Percentiles rank a stretch among this genome's conserved stretches.
phyloP scores from a whole-genome alignment of 2,888 invertebrate genomes.

The Zeuzera pyrina region DNA sequence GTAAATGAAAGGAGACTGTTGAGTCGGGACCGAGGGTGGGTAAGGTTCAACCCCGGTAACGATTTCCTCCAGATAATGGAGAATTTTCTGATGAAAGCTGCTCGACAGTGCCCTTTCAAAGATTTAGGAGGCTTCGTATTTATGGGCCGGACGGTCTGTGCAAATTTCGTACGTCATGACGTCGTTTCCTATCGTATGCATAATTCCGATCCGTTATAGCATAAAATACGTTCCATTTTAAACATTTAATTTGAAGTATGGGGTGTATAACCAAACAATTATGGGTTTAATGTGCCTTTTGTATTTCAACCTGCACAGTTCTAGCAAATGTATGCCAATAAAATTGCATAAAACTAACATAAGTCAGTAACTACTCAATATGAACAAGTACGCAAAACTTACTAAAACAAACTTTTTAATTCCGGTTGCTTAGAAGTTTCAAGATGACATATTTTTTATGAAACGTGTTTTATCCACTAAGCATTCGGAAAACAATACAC shows the following conservation, averaged over 20 bases:
- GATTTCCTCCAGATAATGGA: constrained; percentile 70
- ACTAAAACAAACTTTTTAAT: too few species aligned
- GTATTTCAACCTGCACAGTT: constrained; percentile 33
- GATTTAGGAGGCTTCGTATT: constrained; percentile 59
- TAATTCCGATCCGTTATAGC: constrained; percentile 28
- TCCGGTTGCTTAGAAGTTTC: too few species aligned
- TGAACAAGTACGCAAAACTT: too few species aligned
- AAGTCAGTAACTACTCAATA: too few species aligned
- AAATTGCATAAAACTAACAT: too few species aligned
- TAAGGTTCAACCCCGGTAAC: constrained; percentile 63
- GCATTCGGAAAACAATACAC: too few species aligned
- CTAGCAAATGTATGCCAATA: too few species aligned
- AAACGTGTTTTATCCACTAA: too few species aligned
- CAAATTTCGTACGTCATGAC: constrained; percentile 52
- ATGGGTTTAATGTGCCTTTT: constrained; percentile 41
- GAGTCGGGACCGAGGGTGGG: constrained; percentile 55
- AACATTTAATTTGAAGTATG: constrained; percentile 31
- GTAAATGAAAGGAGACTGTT: constrained; percentile 57
- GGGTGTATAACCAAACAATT: constrained; percentile 35
- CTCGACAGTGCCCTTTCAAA: constrained; percentile 58
- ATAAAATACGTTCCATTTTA: constrained; percentile 16
- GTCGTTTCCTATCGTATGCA: constrained; percentile 44
- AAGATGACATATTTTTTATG: too few species aligned
- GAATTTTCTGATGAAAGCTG: constrained; percentile 69
- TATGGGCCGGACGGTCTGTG: constrained; percentile 48